Base-by-base conservation (phyloP, 2,797 vertebrate genomes). In the Micrastur ruficollis region DNA sequence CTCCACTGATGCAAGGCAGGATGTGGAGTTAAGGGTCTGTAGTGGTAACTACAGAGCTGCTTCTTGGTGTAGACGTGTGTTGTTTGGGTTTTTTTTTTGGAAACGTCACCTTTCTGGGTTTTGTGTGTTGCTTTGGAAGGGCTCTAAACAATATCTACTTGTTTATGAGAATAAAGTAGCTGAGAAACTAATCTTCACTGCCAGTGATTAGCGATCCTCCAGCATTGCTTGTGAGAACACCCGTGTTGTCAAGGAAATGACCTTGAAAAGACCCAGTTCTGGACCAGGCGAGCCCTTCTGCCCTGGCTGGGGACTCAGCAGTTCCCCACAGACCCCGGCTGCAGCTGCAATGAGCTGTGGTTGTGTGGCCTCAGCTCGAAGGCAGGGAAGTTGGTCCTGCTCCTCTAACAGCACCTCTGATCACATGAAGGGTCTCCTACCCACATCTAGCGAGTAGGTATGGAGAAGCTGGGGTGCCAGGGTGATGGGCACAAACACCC, bases 401-500 rank as follows among this genome's bases (percentile, higher is more conserved):
- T 71, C 29, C 49, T 46, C 50, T 42, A 32, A 23, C 27, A 76
- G 23, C 9, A 3, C n/a, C 9, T 34, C 36, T 27, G 42, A 25
- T 58, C 15, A 5, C 3, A 0, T 49, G 19, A 29, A 53, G 32
- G 3, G 12, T 67, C 81, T 83, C 56, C 22, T 40, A 3, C 3
- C 32, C 38, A 23, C 44, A 18, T 44, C 36, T n/a, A 74, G 44
- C 8, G 61, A 18, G 40, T 11, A 22, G 76, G 26, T 31, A 14
- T 3, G 47, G 81, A 78, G 47, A 46, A 68, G 34, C 25, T 2
- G 1, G 13, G 12, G 7, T 70, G 42, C 40, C 17, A 36, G 31
- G 38, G 14, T 76, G 75, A 46, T 0, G 4, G 62, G 32, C 75
- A 58, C 1, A 0, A 5, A 6, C 0, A 0, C 14, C 12, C 21